Evolutionary conservation across 2,888 invertebrate genomes (phyloP).

Genomic region (Scaptodrosophila latifasciaeformis): DNA sequence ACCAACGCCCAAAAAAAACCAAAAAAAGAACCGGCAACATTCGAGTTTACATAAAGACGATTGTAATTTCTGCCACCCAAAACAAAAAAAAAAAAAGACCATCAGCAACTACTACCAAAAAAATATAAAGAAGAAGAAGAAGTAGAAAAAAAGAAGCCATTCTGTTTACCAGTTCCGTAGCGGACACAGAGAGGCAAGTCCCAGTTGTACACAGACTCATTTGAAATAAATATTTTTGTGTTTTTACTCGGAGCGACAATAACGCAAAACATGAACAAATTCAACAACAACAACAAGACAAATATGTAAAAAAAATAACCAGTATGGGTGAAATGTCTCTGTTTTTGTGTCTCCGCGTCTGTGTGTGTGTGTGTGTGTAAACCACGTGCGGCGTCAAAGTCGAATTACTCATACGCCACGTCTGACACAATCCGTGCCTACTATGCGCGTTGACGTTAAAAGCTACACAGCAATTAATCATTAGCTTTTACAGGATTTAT

Average conservation of each 20-base stretch:
- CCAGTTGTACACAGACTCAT: slow-evolving; percentile 63
- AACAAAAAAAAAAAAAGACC: slow-evolving; percentile 29
- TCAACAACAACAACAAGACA: slow-evolving; percentile 30
- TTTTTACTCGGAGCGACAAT: slow-evolving; percentile 69
- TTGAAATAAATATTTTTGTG: slow-evolving; percentile 70
- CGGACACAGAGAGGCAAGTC: slow-evolving; percentile 26
- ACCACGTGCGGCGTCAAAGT: slow-evolving; percentile 63
- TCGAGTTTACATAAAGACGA: slow-evolving; percentile 27
- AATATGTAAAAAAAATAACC: slow-evolving; percentile 21
- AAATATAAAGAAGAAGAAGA: slow-evolving; percentile 2
- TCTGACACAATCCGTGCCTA: slow-evolving; percentile 65
- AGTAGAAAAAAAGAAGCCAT: slow-evolving; percentile 25
- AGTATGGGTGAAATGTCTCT: slow-evolving; percentile 14
- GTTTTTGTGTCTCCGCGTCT: slow-evolving; percentile 12
- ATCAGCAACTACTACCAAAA: slow-evolving; percentile 6
- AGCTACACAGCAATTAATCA: slow-evolving; percentile 70
- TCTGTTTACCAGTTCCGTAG: slow-evolving; percentile 57
- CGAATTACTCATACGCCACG: slow-evolving; percentile 65
- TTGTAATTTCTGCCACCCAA: slow-evolving; percentile 60
- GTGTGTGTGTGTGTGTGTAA: slow-evolving; percentile 39
- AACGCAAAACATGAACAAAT: slow-evolving; percentile 59
- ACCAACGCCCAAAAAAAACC: not conserved
- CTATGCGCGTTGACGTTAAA: slow-evolving; percentile 63
- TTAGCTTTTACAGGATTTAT: slow-evolving; percentile 72
- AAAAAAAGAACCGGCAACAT: not conserved